Conservation (phyloP, 2,797 vertebrate genomes). For the Neosalanx taihuensis region DNA sequence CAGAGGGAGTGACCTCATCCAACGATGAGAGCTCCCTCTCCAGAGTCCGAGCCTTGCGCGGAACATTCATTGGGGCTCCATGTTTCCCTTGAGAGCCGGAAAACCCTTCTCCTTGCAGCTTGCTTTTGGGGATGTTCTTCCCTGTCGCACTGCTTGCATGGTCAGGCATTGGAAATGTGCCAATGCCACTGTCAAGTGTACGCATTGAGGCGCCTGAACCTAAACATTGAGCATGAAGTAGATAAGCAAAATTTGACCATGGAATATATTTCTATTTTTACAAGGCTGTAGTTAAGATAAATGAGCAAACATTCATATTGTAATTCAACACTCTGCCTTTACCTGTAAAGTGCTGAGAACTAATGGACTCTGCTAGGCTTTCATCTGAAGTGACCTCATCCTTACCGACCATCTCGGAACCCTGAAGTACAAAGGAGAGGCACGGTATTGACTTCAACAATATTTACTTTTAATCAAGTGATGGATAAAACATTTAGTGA, state of each 20-base stretch:
- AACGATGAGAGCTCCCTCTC: conserved; percentile 79
- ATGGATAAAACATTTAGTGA: not conserved
- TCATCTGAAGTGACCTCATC: conserved; percentile 71
- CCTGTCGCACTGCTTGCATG: conserved; percentile 74
- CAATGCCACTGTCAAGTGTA: conserved; percentile 84
- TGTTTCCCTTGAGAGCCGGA: conserved; percentile 62
- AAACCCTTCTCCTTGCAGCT: conserved; percentile 69
- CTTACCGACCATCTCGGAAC: conserved; percentile 54
- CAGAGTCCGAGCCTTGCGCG: conserved; percentile 77
- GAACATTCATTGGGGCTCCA: conserved; percentile 23
- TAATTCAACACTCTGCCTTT: not conserved
- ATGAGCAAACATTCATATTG: not conserved
- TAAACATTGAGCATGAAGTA: conserved; percentile 37
- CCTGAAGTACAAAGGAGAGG: conserved; percentile 33
- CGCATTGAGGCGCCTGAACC: conserved; percentile 80
- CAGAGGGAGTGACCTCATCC: conserved; percentile 66
- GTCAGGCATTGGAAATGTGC: conserved; percentile 82
- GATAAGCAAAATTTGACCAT: not conserved
- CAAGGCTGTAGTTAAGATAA: not conserved
- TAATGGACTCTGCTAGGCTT: conserved; percentile 65
- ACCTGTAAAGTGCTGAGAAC: conserved; percentile 74
- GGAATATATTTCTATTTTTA: not conserved
- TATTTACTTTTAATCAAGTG: not conserved
- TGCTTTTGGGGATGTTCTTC: conserved; percentile 77
- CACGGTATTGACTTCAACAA: not conserved